These are phyloP conservation scores for Ceratina australensis DNA, from an alignment of 1,140 invertebrate genomes.

Conservation along the genomic window DNA sequence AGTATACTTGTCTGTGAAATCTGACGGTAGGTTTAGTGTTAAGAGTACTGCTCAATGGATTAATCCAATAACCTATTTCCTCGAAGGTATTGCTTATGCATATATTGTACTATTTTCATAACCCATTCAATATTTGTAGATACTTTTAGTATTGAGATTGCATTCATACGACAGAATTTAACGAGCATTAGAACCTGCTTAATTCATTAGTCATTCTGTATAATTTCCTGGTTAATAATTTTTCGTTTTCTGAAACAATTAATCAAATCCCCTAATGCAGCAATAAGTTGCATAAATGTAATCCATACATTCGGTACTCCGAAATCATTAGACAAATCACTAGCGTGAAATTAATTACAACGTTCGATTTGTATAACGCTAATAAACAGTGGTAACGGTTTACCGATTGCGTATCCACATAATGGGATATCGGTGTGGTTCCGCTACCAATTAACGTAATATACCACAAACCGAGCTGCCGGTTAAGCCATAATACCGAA, in stretches of 20 bases:
- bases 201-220: too few relatives aligned
- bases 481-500: not conserved
- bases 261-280: not conserved
- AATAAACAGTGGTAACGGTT: not conserved
- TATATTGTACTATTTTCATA: too few relatives aligned
- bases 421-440: not conserved
- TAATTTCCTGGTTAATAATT: not conserved
- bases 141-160: too few relatives aligned
- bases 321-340: slow-evolving; percentile 14
- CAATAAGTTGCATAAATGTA: not conserved
- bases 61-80: too few relatives aligned
- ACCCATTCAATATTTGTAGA: too few relatives aligned
- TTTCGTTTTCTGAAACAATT: too few relatives aligned
- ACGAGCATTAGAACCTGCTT: too few relatives aligned
- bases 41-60: too few relatives aligned
- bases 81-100: too few relatives aligned
- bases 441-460: slow-evolving; percentile 32
- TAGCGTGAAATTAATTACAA: slow-evolving; percentile 16
- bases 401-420: slow-evolving; percentile 9
- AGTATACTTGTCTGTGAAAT: too few relatives aligned
- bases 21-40: too few relatives aligned
- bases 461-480: not conserved
- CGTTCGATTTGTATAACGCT: not conserved
- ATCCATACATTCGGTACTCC: not conserved
- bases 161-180: too few relatives aligned